A percentile compares a stretch with the other conserved stretches of the same genome.
Conservation (phyloP, 2,888 invertebrate species). For the Crocallis elinguaria region DNA sequence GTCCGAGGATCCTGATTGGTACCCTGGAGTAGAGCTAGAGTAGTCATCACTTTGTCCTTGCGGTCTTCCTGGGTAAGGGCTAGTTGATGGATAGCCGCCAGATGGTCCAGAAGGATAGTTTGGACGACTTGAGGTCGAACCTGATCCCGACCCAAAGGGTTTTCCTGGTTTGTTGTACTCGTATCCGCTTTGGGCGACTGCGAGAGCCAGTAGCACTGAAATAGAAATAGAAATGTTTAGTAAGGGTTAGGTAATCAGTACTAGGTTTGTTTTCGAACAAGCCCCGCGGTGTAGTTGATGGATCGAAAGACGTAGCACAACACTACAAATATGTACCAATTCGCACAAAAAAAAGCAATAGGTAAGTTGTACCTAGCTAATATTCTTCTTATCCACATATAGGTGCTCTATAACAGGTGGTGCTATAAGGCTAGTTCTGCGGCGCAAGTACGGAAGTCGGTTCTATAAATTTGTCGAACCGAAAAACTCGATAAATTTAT, state of each 20-base stretch:
- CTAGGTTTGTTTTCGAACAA: too few species aligned
- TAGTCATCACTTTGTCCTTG: conserved; percentile 49
- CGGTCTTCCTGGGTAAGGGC: conserved; percentile 53
- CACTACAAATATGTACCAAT: too few species aligned
- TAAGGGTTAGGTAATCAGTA: neutral
- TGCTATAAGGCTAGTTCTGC: too few species aligned
- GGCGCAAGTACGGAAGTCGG: too few species aligned
- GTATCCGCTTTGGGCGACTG: conserved; percentile 88
- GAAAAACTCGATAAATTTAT: too few species aligned
- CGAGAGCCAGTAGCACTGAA: conserved; percentile 72
- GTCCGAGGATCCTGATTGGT: conserved; percentile 56
- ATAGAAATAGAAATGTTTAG: conserved; percentile 37
- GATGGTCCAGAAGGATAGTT: conserved; percentile 50
- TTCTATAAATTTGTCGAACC: too few species aligned
- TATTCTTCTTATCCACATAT: too few species aligned
- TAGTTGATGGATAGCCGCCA: conserved; percentile 57
- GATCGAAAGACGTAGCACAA: too few species aligned
- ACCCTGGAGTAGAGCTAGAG: conserved; percentile 58
- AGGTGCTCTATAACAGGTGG: too few species aligned
- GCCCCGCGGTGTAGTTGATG: too few species aligned
- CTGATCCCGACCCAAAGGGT: conserved; percentile 75
- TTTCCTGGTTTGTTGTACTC: conserved; percentile 89
- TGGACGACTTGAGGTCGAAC: conserved; percentile 30
- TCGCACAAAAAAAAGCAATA: too few species aligned
- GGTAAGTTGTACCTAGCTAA: too few species aligned